phyloP scores from a whole-genome alignment of 2,113 vertebrate genomes.

The Osmerus mordax region DNA sequence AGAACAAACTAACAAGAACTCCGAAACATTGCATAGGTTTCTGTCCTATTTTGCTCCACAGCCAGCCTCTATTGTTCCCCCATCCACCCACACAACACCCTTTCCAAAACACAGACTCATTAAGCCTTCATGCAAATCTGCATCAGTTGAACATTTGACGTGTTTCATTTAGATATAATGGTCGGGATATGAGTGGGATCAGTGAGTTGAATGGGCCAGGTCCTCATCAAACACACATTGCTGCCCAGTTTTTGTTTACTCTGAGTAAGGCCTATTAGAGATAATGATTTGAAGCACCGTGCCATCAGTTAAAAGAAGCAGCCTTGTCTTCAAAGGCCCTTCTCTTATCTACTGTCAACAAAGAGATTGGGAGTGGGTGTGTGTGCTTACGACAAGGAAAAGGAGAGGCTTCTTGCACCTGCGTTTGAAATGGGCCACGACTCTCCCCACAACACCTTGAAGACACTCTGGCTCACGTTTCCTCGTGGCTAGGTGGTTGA shows the following conservation, averaged over 20 bases:
- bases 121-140: not conserved
- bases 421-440: not conserved
- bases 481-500: too few relatives aligned
- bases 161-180: not conserved
- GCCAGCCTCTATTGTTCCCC: not conserved
- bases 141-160: not conserved
- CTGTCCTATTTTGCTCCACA: too few relatives aligned
- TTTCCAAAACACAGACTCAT: not conserved
- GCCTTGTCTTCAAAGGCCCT: not conserved
- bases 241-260: not conserved
- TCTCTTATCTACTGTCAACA: constrained; percentile 2
- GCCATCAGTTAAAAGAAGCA: not conserved
- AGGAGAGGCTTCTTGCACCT: not conserved
- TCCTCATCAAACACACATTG: not conserved
- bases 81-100: not conserved
- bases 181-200: not conserved
- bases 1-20: too few relatives aligned
- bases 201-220: not conserved
- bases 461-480: not conserved
- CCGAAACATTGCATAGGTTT: too few relatives aligned
- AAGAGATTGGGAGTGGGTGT: not conserved
- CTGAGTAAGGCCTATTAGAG: not conserved
- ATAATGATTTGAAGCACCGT: not conserved
- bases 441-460: not conserved
- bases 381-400: not conserved